These are phyloP conservation scores for Catostylus mosaicus DNA, from an alignment of 30 jellyfish, hydroid and myxozoan species.

Conservation along the genomic window DNA sequence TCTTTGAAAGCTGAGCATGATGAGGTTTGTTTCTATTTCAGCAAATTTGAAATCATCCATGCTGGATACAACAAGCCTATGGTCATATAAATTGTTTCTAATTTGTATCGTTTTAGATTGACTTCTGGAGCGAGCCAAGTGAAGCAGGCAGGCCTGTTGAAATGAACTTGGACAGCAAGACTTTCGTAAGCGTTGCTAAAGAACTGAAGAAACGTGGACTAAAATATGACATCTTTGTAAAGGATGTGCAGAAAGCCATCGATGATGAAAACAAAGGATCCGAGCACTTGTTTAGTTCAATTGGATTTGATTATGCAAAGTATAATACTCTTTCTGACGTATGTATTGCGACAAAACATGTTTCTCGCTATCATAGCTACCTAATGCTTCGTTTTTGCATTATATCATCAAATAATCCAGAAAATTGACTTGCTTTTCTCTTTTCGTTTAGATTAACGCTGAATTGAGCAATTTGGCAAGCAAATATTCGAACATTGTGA, in stretches of 20 bases:
- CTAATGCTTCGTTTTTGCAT: neutral
- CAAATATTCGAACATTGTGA: constrained; percentile 45
- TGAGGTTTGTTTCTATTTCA: constrained; percentile 16
- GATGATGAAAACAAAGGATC: constrained; percentile 68
- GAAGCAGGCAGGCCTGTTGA: constrained; percentile 73
- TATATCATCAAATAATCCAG: neutral
- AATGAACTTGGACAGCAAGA: constrained; percentile 57
- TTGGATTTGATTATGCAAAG: constrained; percentile 69
- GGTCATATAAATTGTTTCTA: neutral
- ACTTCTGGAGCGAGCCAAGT: constrained; percentile 90
- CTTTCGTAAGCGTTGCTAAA: constrained; percentile 42
- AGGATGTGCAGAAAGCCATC: constrained; percentile 80
- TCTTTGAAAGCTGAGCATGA: neutral
- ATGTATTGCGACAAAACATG: constrained; percentile 15
- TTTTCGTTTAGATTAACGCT: constrained; percentile 51
- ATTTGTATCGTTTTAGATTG: constrained; percentile 58
- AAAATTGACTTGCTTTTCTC: neutral
- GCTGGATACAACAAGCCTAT: neutral
- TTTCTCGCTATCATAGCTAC: neutral
- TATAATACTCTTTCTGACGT: constrained; percentile 69
- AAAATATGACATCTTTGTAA: constrained; percentile 46
- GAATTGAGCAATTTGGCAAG: constrained; percentile 57
- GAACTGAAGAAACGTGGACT: constrained; percentile 64
- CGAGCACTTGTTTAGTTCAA: constrained; percentile 37
- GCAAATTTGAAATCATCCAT: neutral